These are phyloP conservation scores for Aleiodes testaceus DNA, from an alignment of 2,888 invertebrate species.

Conservation along the genomic window DNA sequence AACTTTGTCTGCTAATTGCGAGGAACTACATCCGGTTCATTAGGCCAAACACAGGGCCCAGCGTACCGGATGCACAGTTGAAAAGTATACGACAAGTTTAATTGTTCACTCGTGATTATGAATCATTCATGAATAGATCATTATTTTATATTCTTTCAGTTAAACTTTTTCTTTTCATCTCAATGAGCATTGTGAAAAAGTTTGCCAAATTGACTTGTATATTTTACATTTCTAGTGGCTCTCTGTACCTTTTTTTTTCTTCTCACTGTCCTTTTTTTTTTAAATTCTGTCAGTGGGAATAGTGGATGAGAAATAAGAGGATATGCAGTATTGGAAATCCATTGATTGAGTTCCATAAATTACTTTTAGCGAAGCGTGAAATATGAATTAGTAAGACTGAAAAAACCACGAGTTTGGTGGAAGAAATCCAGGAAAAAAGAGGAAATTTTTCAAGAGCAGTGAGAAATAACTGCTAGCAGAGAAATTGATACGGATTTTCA, in stretches of 20 bases:
- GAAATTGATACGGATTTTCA: slow-evolving; percentile 26
- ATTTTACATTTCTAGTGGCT: too few species aligned
- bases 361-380: slow-evolving; percentile 28
- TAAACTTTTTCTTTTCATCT: not conserved
- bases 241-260: too few species aligned
- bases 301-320: slow-evolving; percentile 13
- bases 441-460: not conserved
- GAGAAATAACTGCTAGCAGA: slow-evolving; percentile 18
- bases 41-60: slow-evolving; percentile 15
- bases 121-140: slow-evolving; percentile 33
- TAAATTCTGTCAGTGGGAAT: slow-evolving; percentile 2
- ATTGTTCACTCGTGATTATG: slow-evolving; percentile 24
- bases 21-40: slow-evolving; percentile 34
- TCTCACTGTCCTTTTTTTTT: not conserved
- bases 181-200: not conserved
- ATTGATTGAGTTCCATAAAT: slow-evolving; percentile 31
- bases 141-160: slow-evolving; percentile 8
- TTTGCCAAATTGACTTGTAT: not conserved
- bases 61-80: slow-evolving; percentile 16
- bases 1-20: slow-evolving; percentile 40
- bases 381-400: slow-evolving; percentile 29
- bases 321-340: slow-evolving; percentile 18
- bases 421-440: slow-evolving; percentile 1
- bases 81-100: slow-evolving; percentile 32
- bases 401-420: not conserved